These are phyloP conservation scores for Cylas formicarius DNA, from an alignment of 1,140 invertebrate genomes.

Conservation along the genomic window DNA sequence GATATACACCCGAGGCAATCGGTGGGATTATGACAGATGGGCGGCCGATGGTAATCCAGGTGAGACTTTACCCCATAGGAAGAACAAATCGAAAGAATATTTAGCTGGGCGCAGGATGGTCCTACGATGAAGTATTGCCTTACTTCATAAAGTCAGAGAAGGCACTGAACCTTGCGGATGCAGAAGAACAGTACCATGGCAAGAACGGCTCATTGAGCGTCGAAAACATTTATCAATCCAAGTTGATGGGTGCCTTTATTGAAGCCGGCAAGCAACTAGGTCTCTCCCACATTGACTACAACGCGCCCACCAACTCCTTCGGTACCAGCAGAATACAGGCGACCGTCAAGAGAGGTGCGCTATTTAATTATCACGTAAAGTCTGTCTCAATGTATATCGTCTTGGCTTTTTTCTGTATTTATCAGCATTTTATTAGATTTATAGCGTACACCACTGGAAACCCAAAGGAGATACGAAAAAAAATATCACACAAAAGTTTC, in stretches of 20 bases:
- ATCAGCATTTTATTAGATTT: too few relatives aligned
- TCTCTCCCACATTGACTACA: constrained; percentile 39
- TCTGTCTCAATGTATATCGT: constrained; percentile 70
- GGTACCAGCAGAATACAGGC: constrained; percentile 57
- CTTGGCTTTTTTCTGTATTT: too few relatives aligned
- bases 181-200: constrained; percentile 23
- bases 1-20: constrained; percentile 59
- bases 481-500: too few relatives aligned
- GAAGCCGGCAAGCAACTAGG: constrained; percentile 52
- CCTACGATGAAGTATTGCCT: constrained; percentile 41
- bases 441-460: too few relatives aligned
- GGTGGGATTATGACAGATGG: constrained; percentile 62
- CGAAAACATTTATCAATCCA: constrained; percentile 47
- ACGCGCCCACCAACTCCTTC: constrained; percentile 51
- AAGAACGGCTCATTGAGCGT: constrained; percentile 49
- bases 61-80: constrained; percentile 42
- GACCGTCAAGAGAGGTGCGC: constrained; percentile 43
- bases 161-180: constrained; percentile 44
- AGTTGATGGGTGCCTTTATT: constrained; percentile 50
- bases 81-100: constrained; percentile 35
- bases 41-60: constrained; percentile 53
- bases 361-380: constrained; percentile 49
- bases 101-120: constrained; percentile 42
- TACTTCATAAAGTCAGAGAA: constrained; percentile 47
- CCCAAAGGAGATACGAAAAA: too few relatives aligned